phyloP scores from a whole-genome alignment of 2,797 vertebrate genomes.

The Arrhamphus sclerolepis region DNA sequence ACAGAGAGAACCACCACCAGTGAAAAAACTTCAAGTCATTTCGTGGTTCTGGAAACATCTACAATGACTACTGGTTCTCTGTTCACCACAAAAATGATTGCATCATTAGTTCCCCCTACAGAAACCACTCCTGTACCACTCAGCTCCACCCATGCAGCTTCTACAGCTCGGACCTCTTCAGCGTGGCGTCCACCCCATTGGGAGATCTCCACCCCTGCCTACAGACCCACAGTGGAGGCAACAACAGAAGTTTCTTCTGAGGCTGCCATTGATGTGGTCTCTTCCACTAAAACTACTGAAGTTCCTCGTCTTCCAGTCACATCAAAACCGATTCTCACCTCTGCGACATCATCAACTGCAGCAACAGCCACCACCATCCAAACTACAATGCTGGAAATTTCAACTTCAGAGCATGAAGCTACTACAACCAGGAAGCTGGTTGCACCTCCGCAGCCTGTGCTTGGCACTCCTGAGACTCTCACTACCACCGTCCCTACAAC shows the following conservation, averaged over 20 bases:
- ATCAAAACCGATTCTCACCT: slow-evolving; percentile 41
- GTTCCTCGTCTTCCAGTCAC: slow-evolving; percentile 38
- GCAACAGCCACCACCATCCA: slow-evolving; percentile 30
- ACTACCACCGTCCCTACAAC: slow-evolving; percentile 39
- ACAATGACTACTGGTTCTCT: slow-evolving; percentile 30
- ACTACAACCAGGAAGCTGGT: slow-evolving; percentile 40
- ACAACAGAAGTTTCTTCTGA: slow-evolving; percentile 43
- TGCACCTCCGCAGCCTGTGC: slow-evolving; percentile 19
- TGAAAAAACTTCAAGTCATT: slow-evolving; percentile 28
- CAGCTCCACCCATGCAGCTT: slow-evolving; percentile 13
- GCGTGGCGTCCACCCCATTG: slow-evolving; percentile 48
- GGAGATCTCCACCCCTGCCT: slow-evolving; percentile 51
- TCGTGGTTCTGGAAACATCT: slow-evolving; percentile 37
- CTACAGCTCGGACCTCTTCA: slow-evolving; percentile 42
- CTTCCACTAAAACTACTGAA: slow-evolving; percentile 42
- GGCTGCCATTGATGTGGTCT: slow-evolving; percentile 22
- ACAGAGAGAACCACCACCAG: slow-evolving; percentile 48
- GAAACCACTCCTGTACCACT: slow-evolving; percentile 49
- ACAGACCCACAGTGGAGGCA: slow-evolving; percentile 54
- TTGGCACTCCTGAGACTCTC: slow-evolving; percentile 37
- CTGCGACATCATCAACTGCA: slow-evolving; percentile 29
- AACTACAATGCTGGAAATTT: slow-evolving; percentile 45
- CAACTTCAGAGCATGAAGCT: slow-evolving; percentile 35
- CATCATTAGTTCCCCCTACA: slow-evolving; percentile 26
- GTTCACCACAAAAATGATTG: slow-evolving; percentile 42